phyloP scores from a whole-genome alignment of 2,113 vertebrate species.

The Petaurus breviceps region DNA sequence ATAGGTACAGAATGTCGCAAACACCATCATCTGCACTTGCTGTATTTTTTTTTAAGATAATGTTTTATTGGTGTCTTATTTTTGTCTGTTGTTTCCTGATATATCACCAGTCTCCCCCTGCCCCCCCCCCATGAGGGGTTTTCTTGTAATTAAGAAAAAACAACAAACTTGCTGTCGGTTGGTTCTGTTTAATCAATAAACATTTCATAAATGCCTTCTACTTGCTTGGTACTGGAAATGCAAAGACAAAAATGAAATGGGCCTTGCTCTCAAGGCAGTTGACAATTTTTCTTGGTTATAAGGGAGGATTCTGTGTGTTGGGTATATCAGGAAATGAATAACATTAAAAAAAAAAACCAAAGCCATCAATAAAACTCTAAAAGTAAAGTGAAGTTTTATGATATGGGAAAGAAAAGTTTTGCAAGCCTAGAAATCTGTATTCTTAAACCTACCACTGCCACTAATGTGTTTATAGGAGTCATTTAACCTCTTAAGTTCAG shows the following conservation, averaged over 20 bases:
- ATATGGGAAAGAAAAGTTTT: background rate
- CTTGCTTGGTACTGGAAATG: background rate
- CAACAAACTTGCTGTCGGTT: background rate
- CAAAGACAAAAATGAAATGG: background rate
- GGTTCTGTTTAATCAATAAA: background rate
- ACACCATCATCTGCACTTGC: background rate
- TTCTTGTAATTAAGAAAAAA: background rate
- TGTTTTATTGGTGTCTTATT: background rate
- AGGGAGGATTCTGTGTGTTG: background rate
- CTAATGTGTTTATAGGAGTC: background rate
- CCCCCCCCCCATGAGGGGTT: background rate
- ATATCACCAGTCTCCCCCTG: background rate
- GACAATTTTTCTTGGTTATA: background rate
- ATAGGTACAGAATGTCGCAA: background rate
- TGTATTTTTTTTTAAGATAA: background rate
- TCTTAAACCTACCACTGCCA: background rate
- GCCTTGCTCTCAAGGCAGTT: background rate
- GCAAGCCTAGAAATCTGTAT: background rate
- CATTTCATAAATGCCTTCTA: background rate
- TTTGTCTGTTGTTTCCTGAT: background rate
- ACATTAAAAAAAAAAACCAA: background rate
- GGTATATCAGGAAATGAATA: background rate
- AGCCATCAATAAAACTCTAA: background rate
- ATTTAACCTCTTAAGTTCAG: background rate
- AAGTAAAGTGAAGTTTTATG: background rate